Conservation (phyloP, 1,140 invertebrate genomes). For the Brachionus rubens region DNA sequence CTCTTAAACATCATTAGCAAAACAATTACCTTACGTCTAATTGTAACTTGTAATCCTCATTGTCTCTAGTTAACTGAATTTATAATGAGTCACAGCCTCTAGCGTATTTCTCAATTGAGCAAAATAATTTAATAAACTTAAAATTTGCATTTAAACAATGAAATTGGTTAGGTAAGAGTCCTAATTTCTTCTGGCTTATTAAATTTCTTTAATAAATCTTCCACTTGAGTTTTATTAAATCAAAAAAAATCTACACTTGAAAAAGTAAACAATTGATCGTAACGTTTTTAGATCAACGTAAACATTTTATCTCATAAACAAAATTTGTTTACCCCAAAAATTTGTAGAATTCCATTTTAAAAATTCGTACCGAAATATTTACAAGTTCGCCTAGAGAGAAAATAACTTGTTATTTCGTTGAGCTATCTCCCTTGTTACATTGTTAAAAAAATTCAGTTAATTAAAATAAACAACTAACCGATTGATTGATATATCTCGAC, state of each 20-base stretch:
- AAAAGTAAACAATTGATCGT: not conserved
- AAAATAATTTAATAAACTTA: conserved; percentile 33
- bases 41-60: not conserved
- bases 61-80: not conserved
- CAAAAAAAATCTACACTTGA: not conserved
- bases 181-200: conserved; percentile 15
- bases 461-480: conserved; percentile 27
- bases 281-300: not conserved
- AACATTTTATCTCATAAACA: not conserved
- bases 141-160: not conserved
- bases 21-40: not conserved
- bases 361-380: conserved; percentile 26
- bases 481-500: not conserved
- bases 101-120: conserved; percentile 27
- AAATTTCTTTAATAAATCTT: not conserved
- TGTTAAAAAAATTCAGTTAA: conserved; percentile 27
- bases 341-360: not conserved
- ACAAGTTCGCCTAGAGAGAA: conserved; percentile 11
- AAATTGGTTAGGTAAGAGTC: not conserved
- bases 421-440: conserved; percentile 7
- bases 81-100: not conserved
- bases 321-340: conserved; percentile 14
- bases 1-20: not conserved
- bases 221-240: not conserved
- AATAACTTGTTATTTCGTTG: not conserved